Evolutionary conservation across 2,888 invertebrate genomes (phyloP), one percentile per base, ranked within the genome.

Genomic region (Dendrolimus pini): DNA sequence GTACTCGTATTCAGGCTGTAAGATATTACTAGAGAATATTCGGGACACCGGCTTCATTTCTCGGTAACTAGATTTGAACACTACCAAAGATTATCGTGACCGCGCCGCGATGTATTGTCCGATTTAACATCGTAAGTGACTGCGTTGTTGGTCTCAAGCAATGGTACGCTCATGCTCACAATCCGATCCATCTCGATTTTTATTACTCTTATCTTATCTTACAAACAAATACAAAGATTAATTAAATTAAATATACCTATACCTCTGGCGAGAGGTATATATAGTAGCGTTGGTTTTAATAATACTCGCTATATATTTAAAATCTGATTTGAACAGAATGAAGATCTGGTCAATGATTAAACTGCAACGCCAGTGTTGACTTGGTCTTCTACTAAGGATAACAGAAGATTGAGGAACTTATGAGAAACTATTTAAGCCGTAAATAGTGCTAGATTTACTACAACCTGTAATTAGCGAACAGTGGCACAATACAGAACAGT

Each of bases 111-210:
- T 61, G 81, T 80, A 85, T 85, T 86, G 86, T 85, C 80, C 78
- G 77, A 70, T 80, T 79, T 83, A 80, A 83, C 85, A 83, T 81
- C 72, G 75, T 83, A 85, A 83, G 83, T 84, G 80, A 80, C 80
- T 83, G 72, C 72, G 73, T 70, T 72, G 73, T 70, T 74, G 71
- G 73, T 66, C 69, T 71, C 67, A 64, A 62, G 60, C 64, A 56
- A 59, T 56, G 65, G 80, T 75, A 85, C 76, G 67, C 58, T 68
- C 75, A 71, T 54, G 72, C 62, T 67, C 77, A 72, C 61, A 79
- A 74, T 30, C 6, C 30, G 30, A 30, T 30, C 30, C 30, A 30
- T 30, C 30, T 30, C 6, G 6, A 6, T 30, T 30, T 30, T 30
- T 6, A 6, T 30, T 30, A 30, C 41, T 52, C 55, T 41, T 58